These are phyloP conservation scores for Ammodytes dubius DNA, from an alignment of 2,113 vertebrate species.

Conservation along the genomic window DNA sequence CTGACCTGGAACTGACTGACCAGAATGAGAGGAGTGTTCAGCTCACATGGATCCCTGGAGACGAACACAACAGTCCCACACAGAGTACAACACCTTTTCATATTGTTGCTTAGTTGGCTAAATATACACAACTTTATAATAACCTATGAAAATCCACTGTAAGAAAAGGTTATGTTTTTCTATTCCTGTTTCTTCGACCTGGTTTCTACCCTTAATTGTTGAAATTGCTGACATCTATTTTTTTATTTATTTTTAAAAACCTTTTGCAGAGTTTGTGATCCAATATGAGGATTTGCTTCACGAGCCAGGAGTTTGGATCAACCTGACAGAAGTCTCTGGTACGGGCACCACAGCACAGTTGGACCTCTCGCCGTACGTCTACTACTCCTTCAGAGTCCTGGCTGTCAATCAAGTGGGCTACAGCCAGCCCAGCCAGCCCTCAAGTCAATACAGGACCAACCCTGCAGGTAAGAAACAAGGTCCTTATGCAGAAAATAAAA, in stretches of 20 bases:
- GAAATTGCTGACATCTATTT: not conserved
- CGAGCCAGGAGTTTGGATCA: slow-evolving; percentile 89
- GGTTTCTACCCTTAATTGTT: not conserved
- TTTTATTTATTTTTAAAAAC: not conserved
- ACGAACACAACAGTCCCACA: slow-evolving; percentile 94
- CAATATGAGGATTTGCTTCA: slow-evolving; percentile 93
- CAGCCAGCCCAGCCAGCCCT: slow-evolving; percentile 89
- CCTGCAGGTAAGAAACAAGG: slow-evolving; percentile 86
- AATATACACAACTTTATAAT: not conserved
- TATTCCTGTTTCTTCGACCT: not conserved
- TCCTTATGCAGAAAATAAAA: not conserved
- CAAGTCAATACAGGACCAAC: slow-evolving; percentile 92
- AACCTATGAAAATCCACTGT: no score
- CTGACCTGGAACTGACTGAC: slow-evolving; percentile 93
- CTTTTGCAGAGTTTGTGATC: slow-evolving; percentile 89
- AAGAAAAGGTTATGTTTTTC: not conserved
- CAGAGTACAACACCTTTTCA: slow-evolving; percentile 71
- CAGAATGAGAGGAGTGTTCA: slow-evolving; percentile 89
- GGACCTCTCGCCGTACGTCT: slow-evolving; percentile 91
- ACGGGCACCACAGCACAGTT: slow-evolving; percentile 86
- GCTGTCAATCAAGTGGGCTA: slow-evolving; percentile 89
- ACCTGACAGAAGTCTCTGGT: slow-evolving; percentile 89
- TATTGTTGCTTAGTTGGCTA: not conserved
- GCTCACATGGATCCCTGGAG: slow-evolving; percentile 94
- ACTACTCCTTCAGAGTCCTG: slow-evolving; percentile 94